Evolutionary conservation across 2,888 invertebrate species (phyloP).

Genomic region (Griposia aprilina): DNA sequence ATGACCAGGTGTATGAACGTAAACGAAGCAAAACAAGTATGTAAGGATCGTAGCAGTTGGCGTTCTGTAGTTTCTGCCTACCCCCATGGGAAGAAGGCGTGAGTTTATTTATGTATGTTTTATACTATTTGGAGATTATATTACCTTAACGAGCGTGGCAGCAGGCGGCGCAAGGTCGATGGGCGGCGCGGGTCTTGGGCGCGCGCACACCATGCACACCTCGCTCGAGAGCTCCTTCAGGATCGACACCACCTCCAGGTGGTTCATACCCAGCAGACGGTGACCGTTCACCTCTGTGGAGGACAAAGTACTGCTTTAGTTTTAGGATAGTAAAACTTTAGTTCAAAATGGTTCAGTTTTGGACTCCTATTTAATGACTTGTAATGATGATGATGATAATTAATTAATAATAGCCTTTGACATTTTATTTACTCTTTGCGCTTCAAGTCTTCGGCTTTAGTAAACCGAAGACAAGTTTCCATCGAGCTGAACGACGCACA

Average conservation of each 20-base stretch:
- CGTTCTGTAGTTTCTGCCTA: neutral
- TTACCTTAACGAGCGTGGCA: constrained; percentile 86
- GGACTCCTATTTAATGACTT: neutral
- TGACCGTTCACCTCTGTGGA: constrained; percentile 96
- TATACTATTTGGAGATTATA: neutral
- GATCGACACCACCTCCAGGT: constrained; percentile 98
- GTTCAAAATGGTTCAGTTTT: too few species aligned
- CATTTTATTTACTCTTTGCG: neutral
- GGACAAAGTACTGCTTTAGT: neutral
- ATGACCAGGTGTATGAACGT: neutral
- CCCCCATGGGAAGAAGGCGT: neutral
- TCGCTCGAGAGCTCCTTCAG: constrained; percentile 97
- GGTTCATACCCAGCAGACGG: constrained; percentile 96
- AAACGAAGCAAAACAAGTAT: neutral
- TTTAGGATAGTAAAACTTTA: neutral
- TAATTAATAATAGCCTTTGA: neutral
- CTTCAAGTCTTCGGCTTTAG: neutral
- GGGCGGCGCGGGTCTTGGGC: constrained; percentile 88
- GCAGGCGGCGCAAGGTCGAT: constrained; percentile 83
- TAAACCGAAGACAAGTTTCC: too few species aligned
- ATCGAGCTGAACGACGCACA: neutral
- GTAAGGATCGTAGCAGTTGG: neutral
- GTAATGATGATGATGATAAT: too few species aligned
- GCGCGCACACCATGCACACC: constrained; percentile 97
- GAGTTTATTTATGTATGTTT: neutral